phyloP scores from a whole-genome alignment of 1,140 invertebrate genomes.

The Yoshiicerus persimilis region DNA sequence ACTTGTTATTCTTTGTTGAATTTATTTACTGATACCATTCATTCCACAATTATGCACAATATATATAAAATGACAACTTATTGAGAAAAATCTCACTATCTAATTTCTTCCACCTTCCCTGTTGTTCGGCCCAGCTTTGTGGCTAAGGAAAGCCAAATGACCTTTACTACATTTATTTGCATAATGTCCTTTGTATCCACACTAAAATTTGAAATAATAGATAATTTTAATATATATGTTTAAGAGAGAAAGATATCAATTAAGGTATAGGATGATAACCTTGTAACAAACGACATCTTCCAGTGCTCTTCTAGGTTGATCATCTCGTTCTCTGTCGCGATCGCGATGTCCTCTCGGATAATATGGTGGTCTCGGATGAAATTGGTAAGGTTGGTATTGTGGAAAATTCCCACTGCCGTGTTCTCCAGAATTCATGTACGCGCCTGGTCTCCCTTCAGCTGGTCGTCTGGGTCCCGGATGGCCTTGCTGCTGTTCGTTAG shows the following conservation, averaged over 20 bases:
- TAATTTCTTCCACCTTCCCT: constrained; percentile 20
- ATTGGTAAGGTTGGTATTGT: constrained; percentile 46
- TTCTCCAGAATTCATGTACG: constrained; percentile 29
- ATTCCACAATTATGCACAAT: background rate
- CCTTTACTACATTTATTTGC: constrained; percentile 98
- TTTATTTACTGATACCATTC: background rate
- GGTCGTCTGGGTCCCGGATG: background rate
- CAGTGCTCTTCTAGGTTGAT: constrained; percentile 69
- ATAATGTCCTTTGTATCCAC: constrained; percentile 98
- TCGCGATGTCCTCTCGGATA: constrained; percentile 48
- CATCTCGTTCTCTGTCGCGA: constrained; percentile 49
- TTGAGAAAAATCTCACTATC: background rate
- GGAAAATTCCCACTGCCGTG: background rate
- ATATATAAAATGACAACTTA: background rate
- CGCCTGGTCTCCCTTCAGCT: constrained; percentile 24
- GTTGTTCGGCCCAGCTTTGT: constrained; percentile 51
- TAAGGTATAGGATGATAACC: too few species aligned
- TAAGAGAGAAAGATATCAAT: too few species aligned
- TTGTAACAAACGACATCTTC: constrained; percentile 96
- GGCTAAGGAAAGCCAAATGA: constrained; percentile 90
- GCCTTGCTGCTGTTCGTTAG: background rate
- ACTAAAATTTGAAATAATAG: constrained; percentile 55
- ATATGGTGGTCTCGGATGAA: constrained; percentile 45
- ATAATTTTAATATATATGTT: too few species aligned
- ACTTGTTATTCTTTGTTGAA: background rate